Evolutionary conservation across 2,888 invertebrate genomes (phyloP), one percentile per base, ranked within the genome.

Genomic region (Lissonota sp.): DNA sequence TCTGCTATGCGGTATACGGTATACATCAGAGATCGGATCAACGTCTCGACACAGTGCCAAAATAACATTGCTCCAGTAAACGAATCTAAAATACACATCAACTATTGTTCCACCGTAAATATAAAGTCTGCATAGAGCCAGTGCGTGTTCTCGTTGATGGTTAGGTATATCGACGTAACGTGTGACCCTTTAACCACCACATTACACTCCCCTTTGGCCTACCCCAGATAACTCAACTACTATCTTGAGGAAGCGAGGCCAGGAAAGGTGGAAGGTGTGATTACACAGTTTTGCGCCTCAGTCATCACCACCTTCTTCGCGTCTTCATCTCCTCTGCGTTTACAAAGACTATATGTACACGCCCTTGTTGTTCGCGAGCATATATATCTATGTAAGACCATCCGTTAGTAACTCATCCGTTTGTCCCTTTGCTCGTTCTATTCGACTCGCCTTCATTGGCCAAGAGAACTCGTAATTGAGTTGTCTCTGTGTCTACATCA

Each of bases 311-410:
- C 82, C 77, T 26, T 26, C 78, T 74, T 83, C 83, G 87, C 74
- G 83, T 86, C 86, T 87, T 87, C 85, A 86, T 86, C 84, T 67
- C 75, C 80, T 71, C 73, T 5, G 26, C 14, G 55, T 63, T 49
- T 44, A 5, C 49, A 57, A 73, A 73, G 73, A 73, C 73, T 64
- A 1, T 44, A 6, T n/a, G n/a, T 10, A 6, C 7, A 64, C 73
- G 55, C 73, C 73, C 57, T 57, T 12, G 57, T 73, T 64, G 73
- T 73, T 73, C 64, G 3, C 26, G 26, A 26, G 26, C 26, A 26
- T 26, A 26, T 26, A 26, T 26, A 26, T n/a, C n/a, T 6, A 44
- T 64, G 12, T 64, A 73, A 73, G 57, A 57, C 62, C 46, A 46
- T 39, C 14, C 58, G 55, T 51, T 72, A 58, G 64, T 46, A 39